Evolutionary conservation across 2,113 vertebrate genomes (phyloP).

Genomic region (Geococcyx californianus): DNA sequence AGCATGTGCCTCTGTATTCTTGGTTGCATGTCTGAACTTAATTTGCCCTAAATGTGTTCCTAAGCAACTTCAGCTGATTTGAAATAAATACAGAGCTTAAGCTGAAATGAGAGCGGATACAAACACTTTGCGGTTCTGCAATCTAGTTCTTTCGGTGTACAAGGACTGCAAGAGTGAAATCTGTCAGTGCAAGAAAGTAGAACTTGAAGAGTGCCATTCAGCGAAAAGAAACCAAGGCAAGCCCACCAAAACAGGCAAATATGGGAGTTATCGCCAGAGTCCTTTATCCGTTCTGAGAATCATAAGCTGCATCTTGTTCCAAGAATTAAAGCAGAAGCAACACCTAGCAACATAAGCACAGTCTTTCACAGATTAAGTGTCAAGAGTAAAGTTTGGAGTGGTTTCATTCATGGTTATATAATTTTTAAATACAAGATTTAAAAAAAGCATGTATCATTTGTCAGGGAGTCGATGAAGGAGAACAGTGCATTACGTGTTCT

Average conservation of each 20-base stretch:
- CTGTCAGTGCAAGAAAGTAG: neutral
- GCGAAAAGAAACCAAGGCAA: neutral
- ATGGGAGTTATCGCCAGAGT: neutral
- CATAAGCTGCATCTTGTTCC: neutral
- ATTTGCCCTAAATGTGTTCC: neutral
- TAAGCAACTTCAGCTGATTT: neutral
- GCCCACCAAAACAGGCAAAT: neutral
- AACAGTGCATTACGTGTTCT: neutral
- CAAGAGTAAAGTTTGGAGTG: neutral
- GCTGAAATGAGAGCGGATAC: neutral
- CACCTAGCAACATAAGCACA: neutral
- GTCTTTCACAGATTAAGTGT: neutral
- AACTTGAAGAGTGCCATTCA: neutral
- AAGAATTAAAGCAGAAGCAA: neutral
- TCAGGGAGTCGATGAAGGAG: neutral
- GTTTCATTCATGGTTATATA: neutral
- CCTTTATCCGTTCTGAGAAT: neutral
- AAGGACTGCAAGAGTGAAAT: neutral
- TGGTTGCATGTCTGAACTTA: neutral
- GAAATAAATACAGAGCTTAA: slow-evolving; percentile 7
- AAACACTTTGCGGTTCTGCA: neutral
- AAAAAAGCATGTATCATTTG: neutral
- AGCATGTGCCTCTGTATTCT: neutral
- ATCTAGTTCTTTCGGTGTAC: neutral
- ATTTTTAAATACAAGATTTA: neutral